Base-by-base conservation (phyloP, 2,888 invertebrate genomes). In the Phytoseiulus persimilis region DNA sequence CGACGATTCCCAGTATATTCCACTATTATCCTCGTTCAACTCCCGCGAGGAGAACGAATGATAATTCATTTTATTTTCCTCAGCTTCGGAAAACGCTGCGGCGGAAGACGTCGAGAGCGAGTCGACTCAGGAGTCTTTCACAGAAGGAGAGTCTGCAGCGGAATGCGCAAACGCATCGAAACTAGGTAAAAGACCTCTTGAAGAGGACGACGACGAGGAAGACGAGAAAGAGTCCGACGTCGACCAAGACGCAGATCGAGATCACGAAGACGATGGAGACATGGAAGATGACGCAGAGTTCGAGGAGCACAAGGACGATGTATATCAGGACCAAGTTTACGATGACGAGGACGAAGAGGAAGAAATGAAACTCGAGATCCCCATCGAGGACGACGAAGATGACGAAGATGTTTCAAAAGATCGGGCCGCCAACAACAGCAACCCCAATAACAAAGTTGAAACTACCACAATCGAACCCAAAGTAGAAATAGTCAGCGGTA, bases 191-290 rank as follows among this genome's bases (percentile, higher is more conserved):
- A 14, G 65, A 65, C 65, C 65, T 65, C 32, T 87, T 33, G 87
- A 87, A 31, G 87, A 87, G 33, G 87, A 87, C 45, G 87, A 87
- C 0, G 87, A 87, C n/a, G 87, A 87, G 87, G 87, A 87, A 28
- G 32, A 45, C 87, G 39, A 33, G 28, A 33, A 87, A 23, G 87
- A 87, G 87, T 87, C 87, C n/a, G 87, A 87, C 33, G 87, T 87
- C 6, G 87, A 87, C 11, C 87, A 87, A 6, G 87, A 87, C 33
- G 87, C 87, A 5, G 87, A 87, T 33, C 87, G 45, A 32, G 87
- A 87, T n/a, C 32, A 87, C 87, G 87, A 87, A 39, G 87, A 87
- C 87, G 83, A 87, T 33, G 87, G 14, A 6, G 87, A 87, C 11
- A 28, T 39, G 32, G 87, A 87, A 32, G 87, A 32, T 9, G 87